phyloP scores from a whole-genome alignment of 1,140 invertebrate species.

The Papilio xuthus region DNA sequence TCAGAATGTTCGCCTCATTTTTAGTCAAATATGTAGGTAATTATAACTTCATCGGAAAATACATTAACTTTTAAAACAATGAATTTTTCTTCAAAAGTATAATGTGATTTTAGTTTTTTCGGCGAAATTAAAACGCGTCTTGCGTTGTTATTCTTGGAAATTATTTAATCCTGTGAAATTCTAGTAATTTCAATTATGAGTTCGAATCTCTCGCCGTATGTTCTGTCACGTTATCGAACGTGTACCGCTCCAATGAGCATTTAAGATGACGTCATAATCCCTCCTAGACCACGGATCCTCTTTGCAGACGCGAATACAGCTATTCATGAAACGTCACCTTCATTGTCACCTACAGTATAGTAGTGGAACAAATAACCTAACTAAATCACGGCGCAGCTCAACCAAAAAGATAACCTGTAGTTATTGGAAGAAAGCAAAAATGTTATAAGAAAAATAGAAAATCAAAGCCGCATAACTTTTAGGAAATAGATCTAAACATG shows the following conservation, averaged over 20 bases:
- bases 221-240: slow-evolving; percentile 1
- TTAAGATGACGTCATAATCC: slow-evolving; percentile 48
- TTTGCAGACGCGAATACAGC: slow-evolving; percentile 11
- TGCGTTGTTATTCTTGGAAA: not conserved
- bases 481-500: no score
- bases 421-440: not conserved
- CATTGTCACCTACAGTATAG: not conserved
- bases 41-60: no score
- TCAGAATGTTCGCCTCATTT: no score
- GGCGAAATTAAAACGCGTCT: not conserved
- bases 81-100: no score
- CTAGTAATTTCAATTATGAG: not conserved
- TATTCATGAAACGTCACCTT: slow-evolving; percentile 16
- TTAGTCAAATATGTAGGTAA: no score
- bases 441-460: not conserved
- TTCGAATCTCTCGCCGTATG: not conserved
- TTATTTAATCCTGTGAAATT: not conserved
- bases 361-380: not conserved
- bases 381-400: not conserved
- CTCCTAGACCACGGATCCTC: not conserved
- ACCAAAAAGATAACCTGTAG: not conserved
- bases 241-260: slow-evolving; percentile 46
- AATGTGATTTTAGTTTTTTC: not conserved
- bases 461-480: not conserved
- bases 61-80: no score